Percentiles rank a stretch among this genome's conserved stretches.
phyloP scores from a whole-genome alignment of 2,797 vertebrate genomes.

The Sebastiscus albofasciatus region DNA sequence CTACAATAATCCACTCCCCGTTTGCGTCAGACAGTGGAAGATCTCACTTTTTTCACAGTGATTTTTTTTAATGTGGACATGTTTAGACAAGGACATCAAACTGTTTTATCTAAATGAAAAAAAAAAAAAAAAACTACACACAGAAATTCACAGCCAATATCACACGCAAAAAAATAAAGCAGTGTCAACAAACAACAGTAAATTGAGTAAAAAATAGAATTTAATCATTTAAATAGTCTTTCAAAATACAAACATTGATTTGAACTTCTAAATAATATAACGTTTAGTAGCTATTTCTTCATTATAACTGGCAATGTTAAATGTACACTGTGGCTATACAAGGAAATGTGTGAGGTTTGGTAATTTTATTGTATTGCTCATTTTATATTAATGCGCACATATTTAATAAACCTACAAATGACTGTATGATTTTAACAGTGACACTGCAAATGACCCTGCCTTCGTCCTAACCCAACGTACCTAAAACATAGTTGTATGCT shows the following conservation, averaged over 20 bases:
- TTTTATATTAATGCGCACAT: slow-evolving; percentile 85
- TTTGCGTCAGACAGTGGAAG: slow-evolving; percentile 76
- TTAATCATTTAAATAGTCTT: slow-evolving; percentile 89
- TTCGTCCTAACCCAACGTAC: slow-evolving; percentile 41
- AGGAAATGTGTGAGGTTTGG: slow-evolving; percentile 85
- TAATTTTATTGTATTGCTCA: slow-evolving; percentile 89
- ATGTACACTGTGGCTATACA: slow-evolving; percentile 87
- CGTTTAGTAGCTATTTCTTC: slow-evolving; percentile 81
- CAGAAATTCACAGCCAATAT: slow-evolving; percentile 82
- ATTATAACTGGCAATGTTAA: slow-evolving; percentile 84
- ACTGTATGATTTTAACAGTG: slow-evolving; percentile 72
- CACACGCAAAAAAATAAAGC: slow-evolving; percentile 81
- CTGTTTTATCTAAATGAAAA: slow-evolving; percentile 71
- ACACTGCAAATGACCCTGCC: slow-evolving; percentile 61
- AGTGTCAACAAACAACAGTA: slow-evolving; percentile 86
- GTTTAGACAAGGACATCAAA: slow-evolving; percentile 84
- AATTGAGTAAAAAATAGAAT: slow-evolving; percentile 90
- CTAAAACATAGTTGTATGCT: slow-evolving; percentile 55
- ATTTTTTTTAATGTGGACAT: slow-evolving; percentile 80
- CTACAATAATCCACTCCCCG: slow-evolving; percentile 81
- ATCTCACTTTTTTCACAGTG: slow-evolving; percentile 86
- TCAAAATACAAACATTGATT: slow-evolving; percentile 89
- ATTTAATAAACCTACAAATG: slow-evolving; percentile 82
- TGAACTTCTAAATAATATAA: slow-evolving; percentile 84
- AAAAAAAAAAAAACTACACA: slow-evolving; percentile 71